phyloP scores from a whole-genome alignment of 2,113 vertebrate species.

The Gadus chalcogrammus region DNA sequence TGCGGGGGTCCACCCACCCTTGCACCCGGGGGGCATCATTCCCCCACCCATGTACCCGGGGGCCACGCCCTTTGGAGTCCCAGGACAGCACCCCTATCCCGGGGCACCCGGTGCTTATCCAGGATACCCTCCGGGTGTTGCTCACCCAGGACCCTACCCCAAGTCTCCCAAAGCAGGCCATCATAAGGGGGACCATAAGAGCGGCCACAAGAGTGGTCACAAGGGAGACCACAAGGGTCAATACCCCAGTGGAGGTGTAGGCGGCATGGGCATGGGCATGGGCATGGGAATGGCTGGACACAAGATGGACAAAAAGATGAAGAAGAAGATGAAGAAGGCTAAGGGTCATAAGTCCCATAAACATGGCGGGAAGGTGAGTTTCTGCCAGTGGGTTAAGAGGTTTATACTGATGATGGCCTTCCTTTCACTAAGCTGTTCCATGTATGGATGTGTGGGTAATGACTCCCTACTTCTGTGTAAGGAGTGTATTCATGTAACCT shows the following conservation, averaged over 20 bases:
- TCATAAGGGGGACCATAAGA: constrained; percentile 40
- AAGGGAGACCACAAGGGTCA: constrained; percentile 46
- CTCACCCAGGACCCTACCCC: constrained; percentile 57
- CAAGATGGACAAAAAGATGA: constrained; percentile 76
- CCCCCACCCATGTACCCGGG: constrained; percentile 31
- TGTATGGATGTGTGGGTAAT: too few species aligned
- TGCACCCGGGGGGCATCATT: constrained; percentile 34
- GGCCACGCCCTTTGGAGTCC: constrained; percentile 43
- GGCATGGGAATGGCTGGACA: constrained; percentile 53
- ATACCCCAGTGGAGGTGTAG: constrained; percentile 52
- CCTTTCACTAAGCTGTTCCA: too few species aligned
- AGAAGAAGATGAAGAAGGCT: constrained; percentile 78
- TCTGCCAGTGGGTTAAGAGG: background rate
- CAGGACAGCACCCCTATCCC: constrained; percentile 46
- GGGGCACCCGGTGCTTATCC: constrained; percentile 54
- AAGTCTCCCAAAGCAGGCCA: constrained; percentile 58
- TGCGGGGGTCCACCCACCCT: constrained; percentile 52
- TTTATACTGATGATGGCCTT: too few species aligned
- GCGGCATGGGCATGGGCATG: constrained; percentile 30
- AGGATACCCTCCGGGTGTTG: constrained; percentile 50
- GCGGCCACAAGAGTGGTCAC: constrained; percentile 36
- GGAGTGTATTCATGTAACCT: too few species aligned
- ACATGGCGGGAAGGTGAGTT: constrained; percentile 75
- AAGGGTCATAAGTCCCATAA: constrained; percentile 62
- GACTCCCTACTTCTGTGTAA: too few species aligned